Percentiles rank a stretch among this genome's conserved stretches.
Evolutionary conservation across 1,140 invertebrate species (phyloP).

Genomic region (Drosophila leontia): DNA sequence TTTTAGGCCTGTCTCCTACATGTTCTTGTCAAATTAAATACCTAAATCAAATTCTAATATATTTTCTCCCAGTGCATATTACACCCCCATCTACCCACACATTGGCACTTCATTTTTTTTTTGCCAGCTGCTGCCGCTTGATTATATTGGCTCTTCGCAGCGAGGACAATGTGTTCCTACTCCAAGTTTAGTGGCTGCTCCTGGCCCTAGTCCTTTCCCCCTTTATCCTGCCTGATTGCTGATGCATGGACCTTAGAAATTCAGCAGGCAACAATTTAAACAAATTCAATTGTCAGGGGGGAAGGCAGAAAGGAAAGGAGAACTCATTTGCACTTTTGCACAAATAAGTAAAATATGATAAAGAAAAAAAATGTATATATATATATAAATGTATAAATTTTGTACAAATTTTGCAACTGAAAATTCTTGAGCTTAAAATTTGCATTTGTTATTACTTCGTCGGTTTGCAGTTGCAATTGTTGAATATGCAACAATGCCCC

Average conservation of each 20-base stretch:
- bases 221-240: slow-evolving; percentile 38
- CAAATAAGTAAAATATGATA: slow-evolving; percentile 32
- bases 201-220: background rate
- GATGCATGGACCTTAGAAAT: slow-evolving; percentile 38
- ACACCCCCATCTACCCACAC: slow-evolving; percentile 27
- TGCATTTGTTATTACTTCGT: slow-evolving; percentile 82
- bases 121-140: slow-evolving; percentile 69
- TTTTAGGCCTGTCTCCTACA: background rate
- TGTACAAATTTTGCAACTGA: slow-evolving; percentile 61
- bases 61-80: slow-evolving; percentile 1
- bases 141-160: slow-evolving; percentile 71
- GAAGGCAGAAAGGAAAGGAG: background rate
- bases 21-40: background rate
- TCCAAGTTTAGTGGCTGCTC: slow-evolving; percentile 52
- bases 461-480: slow-evolving; percentile 72
- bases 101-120: slow-evolving; percentile 65
- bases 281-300: slow-evolving; percentile 66
- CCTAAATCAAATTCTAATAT: accelerated
- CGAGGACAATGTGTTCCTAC: slow-evolving; percentile 40
- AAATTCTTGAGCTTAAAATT: slow-evolving; percentile 80
- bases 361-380: background rate
- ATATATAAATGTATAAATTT: slow-evolving; percentile 49
- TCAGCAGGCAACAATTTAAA: slow-evolving; percentile 71
- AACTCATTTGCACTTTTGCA: slow-evolving; percentile 66
- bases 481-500: slow-evolving; percentile 75